These are phyloP conservation scores for Hemibagrus wyckioides DNA, from an alignment of 2,113 vertebrate genomes.

Conservation along the genomic window DNA sequence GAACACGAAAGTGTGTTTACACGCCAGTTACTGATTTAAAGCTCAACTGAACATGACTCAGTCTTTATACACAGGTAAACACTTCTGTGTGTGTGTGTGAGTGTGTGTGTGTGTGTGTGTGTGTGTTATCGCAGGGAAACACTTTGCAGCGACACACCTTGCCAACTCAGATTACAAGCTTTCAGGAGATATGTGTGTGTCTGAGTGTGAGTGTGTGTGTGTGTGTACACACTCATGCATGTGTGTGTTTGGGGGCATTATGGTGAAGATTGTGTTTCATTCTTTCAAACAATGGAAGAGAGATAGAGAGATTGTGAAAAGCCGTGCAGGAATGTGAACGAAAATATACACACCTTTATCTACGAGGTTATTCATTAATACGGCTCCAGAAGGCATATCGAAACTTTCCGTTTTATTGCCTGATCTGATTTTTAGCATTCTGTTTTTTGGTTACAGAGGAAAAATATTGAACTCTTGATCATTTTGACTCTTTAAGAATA, in stretches of 20 bases:
- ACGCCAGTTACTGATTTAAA: constrained; percentile 60
- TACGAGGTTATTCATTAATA: constrained; percentile 17
- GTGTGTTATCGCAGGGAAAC: constrained; percentile 52
- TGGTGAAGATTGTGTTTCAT: constrained; percentile 33
- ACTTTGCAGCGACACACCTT: constrained; percentile 45
- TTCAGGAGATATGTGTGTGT: constrained; percentile 32
- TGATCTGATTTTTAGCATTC: not conserved
- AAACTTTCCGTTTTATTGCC: not conserved
- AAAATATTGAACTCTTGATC: not conserved
- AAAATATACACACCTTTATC: constrained; percentile 36
- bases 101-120: constrained; percentile 13
- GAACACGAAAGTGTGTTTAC: constrained; percentile 56
- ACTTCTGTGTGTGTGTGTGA: constrained; percentile 28
- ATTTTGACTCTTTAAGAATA: not conserved
- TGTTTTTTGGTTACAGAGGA: too few relatives aligned
- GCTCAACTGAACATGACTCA: constrained; percentile 44
- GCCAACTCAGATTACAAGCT: constrained; percentile 42
- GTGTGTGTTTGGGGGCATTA: constrained; percentile 25
- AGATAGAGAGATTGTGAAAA: constrained; percentile 32
- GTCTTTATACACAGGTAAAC: constrained; percentile 57
- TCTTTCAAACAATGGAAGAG: constrained; percentile 41
- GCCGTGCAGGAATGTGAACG: constrained; percentile 21
- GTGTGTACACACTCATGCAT: not conserved
- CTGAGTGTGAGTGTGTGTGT: constrained; percentile 23
- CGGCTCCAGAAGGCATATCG: not conserved